phyloP scores from a whole-genome alignment of 2,888 invertebrate species.

The Polydrusus cervinus region DNA sequence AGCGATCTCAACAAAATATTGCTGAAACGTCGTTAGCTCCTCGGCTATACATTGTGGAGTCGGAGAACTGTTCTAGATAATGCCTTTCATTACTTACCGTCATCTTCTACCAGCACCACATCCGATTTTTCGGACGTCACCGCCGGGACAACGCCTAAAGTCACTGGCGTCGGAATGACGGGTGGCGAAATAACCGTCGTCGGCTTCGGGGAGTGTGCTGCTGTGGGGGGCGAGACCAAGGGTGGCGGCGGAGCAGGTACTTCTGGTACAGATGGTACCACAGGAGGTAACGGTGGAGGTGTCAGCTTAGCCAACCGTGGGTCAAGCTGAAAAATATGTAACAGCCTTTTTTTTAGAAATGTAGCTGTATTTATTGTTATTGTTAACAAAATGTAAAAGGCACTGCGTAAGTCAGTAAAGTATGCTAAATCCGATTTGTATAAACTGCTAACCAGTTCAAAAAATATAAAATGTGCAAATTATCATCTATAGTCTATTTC shows the following conservation, averaged over 20 bases:
- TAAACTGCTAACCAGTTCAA: too few relatives aligned
- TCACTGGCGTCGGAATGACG: background rate
- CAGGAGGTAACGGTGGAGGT: slow-evolving; percentile 44
- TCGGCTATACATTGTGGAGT: too few relatives aligned
- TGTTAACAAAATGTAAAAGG: too few relatives aligned
- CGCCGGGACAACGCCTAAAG: background rate
- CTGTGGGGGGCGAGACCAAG: background rate
- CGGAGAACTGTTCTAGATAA: too few relatives aligned
- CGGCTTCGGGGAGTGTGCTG: background rate
- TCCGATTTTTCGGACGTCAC: background rate
- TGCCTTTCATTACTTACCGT: slow-evolving; percentile 8
- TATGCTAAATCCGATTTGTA: too few relatives aligned
- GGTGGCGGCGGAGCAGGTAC: slow-evolving; percentile 48
- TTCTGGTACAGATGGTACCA: slow-evolving; percentile 41
- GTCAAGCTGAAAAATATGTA: slow-evolving; percentile 34
- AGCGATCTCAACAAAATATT: too few relatives aligned
- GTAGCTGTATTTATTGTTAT: too few relatives aligned
- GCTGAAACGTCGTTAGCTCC: too few relatives aligned
- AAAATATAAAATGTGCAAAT: too few relatives aligned
- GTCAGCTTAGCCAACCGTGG: slow-evolving; percentile 53
- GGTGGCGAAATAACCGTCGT: background rate
- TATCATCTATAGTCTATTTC: too few relatives aligned
- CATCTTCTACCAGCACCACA: background rate
- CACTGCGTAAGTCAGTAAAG: too few relatives aligned
- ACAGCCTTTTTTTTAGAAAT: too few relatives aligned